A percentile compares a stretch with the other conserved stretches of the same genome.
Evolutionary conservation across 2,797 vertebrate genomes (phyloP).

Genomic region (Lacerta viridis): DNA sequence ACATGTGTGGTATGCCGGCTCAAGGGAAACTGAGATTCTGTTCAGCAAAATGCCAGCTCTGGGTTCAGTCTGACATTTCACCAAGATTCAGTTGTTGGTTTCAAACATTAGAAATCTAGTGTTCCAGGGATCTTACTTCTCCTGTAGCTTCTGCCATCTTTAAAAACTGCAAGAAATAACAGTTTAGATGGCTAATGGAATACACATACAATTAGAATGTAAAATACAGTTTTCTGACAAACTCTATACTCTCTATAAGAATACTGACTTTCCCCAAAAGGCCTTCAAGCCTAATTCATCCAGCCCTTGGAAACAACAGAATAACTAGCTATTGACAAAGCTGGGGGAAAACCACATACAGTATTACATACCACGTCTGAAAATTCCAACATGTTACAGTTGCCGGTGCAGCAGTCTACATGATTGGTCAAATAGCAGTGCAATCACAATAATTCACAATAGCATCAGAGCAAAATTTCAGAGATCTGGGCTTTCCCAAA

Average conservation of each 20-base stretch:
- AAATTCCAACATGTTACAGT: conserved; percentile 42
- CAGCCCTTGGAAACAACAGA: conserved; percentile 56
- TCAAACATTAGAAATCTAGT: conserved; percentile 59
- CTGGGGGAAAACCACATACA: background rate
- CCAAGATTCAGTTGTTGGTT: conserved; percentile 63
- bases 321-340: conserved; percentile 60
- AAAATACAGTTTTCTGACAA: conserved; percentile 51
- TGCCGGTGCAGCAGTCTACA: conserved; percentile 40
- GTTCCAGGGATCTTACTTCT: conserved; percentile 56
- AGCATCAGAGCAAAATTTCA: conserved; percentile 52
- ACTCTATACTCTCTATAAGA: conserved; percentile 28
- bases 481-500: conserved; percentile 35
- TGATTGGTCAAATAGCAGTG: conserved; percentile 9
- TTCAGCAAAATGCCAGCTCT: conserved; percentile 65
- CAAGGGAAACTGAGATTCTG: conserved; percentile 39
- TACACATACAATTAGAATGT: conserved; percentile 49
- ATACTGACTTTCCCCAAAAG: conserved; percentile 55
- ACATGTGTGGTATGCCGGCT: conserved; percentile 28
- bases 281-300: conserved; percentile 54
- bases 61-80: conserved; percentile 44
- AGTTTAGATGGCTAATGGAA: background rate
- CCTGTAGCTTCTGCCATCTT: conserved; percentile 51
- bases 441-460: conserved; percentile 22
- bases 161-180: conserved; percentile 40
- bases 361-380: conserved; percentile 40